Base-by-base conservation (phyloP, 2,113 vertebrate species). In the Sigmodon hispidus region DNA sequence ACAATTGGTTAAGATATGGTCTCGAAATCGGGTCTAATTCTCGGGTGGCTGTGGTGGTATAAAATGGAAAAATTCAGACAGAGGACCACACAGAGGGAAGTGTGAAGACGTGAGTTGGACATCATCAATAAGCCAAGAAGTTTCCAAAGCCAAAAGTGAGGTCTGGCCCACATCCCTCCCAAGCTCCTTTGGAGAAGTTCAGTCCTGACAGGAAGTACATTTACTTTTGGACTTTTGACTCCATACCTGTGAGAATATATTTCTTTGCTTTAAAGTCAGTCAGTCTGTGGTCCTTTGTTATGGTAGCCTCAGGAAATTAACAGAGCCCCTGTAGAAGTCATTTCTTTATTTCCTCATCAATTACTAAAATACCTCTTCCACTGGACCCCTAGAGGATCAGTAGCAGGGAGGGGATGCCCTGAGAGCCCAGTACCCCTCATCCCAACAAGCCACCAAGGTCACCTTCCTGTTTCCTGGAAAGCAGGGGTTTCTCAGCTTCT, bases 361-460 rank as follows among this genome's bases (percentile, higher is more conserved):
- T 86, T 90, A 34, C 26, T n/a, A 16, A 43, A 50, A 77, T 21
- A 48, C 48, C 76, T 70, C 21, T n/a, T 45, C 34, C 52, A 73
- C 0, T 83, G 45, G 52, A 70, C 15, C 75, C 59, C 19, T 40
- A 65, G 36, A 70, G 17, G 3, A 17, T 36, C 29, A 15, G 15
- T 0, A 21, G 65, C 81, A 83, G 81, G 34, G 40, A 79, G 8
- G 29, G 59, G 29, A 21, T 75, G 5, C 1, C 36, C 65, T n/a
- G 29, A 15, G 26, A 61, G 75, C 29, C 6, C 4, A 2, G 21
- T 4, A 29, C 6, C 40, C 26, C 0, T 7, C 1, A 0, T 13
- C 17, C 31, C 24, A 57, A n/a, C 69, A 45, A 69, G 6, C 8
- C 55, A 1, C 65, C 22, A 3, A 13, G 17, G 7, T 73, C 22